A percentile compares a stretch with the other conserved stretches of the same genome.
Conservation (phyloP, 92 coral and sea anemone species). For the Epizoanthus ramosus region DNA sequence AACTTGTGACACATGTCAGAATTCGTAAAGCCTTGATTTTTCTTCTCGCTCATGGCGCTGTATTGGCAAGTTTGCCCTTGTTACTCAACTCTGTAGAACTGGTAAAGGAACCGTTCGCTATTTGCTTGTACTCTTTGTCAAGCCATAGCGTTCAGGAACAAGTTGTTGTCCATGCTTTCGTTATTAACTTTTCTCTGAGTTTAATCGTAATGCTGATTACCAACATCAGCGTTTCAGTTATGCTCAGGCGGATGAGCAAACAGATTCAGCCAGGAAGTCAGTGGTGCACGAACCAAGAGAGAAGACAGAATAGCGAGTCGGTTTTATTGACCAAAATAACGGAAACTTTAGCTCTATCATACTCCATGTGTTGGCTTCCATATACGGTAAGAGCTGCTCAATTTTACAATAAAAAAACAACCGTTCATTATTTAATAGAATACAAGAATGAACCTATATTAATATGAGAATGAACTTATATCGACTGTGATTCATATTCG, state of each 20-base stretch:
- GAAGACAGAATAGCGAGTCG: conserved; percentile 30
- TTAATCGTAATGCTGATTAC: conserved; percentile 30
- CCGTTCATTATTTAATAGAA: neutral
- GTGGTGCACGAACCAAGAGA: neutral
- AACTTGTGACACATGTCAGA: conserved; percentile 22
- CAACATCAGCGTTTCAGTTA: conserved; percentile 18
- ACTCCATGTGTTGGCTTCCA: conserved; percentile 42
- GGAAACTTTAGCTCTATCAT: conserved; percentile 24
- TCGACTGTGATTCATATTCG: too few relatives aligned
- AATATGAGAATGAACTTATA: too few relatives aligned
- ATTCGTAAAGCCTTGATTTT: conserved; percentile 19
- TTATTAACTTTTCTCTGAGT: conserved; percentile 32
- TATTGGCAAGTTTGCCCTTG: conserved; percentile 32
- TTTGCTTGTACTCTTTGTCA: conserved; percentile 49
- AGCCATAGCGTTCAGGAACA: conserved; percentile 17
- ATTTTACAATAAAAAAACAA: neutral
- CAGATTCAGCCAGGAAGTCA: neutral
- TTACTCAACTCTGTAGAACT: conserved; percentile 35
- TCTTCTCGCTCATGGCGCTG: conserved; percentile 16
- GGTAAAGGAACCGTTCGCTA: conserved; percentile 33
- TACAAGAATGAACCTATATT: too few relatives aligned
- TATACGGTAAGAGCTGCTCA: conserved; percentile 30
- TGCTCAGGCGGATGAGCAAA: conserved; percentile 38
- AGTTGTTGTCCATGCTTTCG: conserved; percentile 45
- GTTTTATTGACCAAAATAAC: conserved; percentile 43